Base-by-base conservation (phyloP, 2,797 vertebrate species). In the Myotis myotis region DNA sequence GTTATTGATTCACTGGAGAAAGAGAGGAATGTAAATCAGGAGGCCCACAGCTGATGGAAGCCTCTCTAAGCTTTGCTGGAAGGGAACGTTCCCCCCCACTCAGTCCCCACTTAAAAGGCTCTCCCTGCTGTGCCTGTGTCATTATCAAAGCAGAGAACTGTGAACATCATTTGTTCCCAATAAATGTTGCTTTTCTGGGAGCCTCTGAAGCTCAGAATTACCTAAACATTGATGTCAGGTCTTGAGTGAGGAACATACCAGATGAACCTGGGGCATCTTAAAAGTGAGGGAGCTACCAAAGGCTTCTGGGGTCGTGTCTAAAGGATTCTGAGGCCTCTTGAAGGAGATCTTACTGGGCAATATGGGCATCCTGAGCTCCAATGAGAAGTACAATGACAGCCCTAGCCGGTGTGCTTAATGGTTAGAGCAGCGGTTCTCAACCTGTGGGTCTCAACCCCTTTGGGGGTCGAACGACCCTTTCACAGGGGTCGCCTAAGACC, bases 191-290 rank as follows among this genome's bases (percentile, higher is more conserved):
- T 91, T 78, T 74, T 53, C 47, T 66, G 55, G 83, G 75, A 87
- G 80, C 71, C 66, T 87, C 85, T 83, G 71, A 80, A 76, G 41
- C 70, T 82, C 51, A 28, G 62, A 84, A 85, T 80, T 66, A 51
- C 66, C 89, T 88, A 49, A 68, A 85, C 62, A 66, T 66, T 71
- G 44, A 92, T 85, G 90, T 89, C 49, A 92, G 22, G 23, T 87
- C 82, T 82, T 38, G 70, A 70, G 70, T 84, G 86, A 86, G 72
- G 93, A 94, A 87, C 36, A 51, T 36, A 90, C 84, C 55, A 60
- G 68, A 82, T 64, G 74, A 89, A 38, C 44, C 78, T 79, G 87
- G 72, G 74, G 79, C 44, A 82, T 85, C 62, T 90, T 89, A 81
- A 93, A 51, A 91, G 51, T 28, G 16, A 85, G 88, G 78, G 81